Evolutionary conservation across 92 coral and sea anemone species (phyloP), one percentile per base, ranked within the genome.

Genomic region (Chrysogorgia sp.): DNA sequence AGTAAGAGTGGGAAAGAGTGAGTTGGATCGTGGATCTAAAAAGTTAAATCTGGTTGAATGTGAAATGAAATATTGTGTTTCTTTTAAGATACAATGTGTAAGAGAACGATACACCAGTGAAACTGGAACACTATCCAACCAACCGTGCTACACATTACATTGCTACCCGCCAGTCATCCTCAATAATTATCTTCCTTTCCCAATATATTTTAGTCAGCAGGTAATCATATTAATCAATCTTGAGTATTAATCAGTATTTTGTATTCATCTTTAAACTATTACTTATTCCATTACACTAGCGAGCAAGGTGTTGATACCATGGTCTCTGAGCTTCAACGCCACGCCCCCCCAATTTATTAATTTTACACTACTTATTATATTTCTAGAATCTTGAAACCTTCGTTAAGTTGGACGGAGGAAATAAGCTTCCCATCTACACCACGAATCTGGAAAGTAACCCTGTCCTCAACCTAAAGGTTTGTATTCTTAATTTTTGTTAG

Each of bases 151-250:
- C 71, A 59, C 77, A 23, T 82, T 89, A 55, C 96, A 94, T 80
- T 79, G 82, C 48, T 87, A 94, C 67, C 98, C 98, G 34, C 88
- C 98, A 0, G 92, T 86, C 1, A 65, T 94, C 14, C 69, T 94
- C 10, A 90, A 92, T 74, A 94, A 94, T 75, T 94, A 94, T 76
- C 85, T 94, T 58, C 98, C 98, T 0, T 94, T 87, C 62, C 53
- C 45, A 25, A 45, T 91, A 29, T 87, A 88, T 71, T 91, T 84
- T 65, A 82, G 76, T 25, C 69, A 86, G 28, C 88, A 84, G 88
- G 97, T 93, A 56, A 78, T 47, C 7, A 7, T 47, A 7, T 6
- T 4, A 37, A 5, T 37, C 12, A 4, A 37, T 37, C n/a, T n/a
- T n/a, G n/a, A n/a, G n/a, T n/a, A n/a, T n/a, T n/a, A n/a, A n/a